A percentile compares a stretch with the other conserved stretches of the same genome.
These are phyloP conservation scores for Carcina quercana DNA, from an alignment of 2,888 invertebrate species.

Conservation along the genomic window DNA sequence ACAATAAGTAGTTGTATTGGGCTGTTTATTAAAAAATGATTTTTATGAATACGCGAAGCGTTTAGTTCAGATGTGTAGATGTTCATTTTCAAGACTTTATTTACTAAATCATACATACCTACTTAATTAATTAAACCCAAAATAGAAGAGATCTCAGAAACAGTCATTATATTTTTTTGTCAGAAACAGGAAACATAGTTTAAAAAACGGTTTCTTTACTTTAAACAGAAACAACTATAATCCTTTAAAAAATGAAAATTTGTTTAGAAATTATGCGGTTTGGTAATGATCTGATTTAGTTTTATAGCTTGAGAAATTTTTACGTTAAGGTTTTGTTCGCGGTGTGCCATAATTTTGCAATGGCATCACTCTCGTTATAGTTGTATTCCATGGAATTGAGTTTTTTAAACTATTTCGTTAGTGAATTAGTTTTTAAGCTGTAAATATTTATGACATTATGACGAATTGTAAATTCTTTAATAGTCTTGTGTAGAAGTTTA, in stretches of 20 bases:
- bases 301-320: slow-evolving; percentile 2
- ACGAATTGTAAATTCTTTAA: slow-evolving; percentile 56
- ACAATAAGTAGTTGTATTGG: slow-evolving; percentile 69
- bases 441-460: slow-evolving; percentile 61
- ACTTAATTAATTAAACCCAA: too few relatives aligned
- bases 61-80: too few relatives aligned
- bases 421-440: slow-evolving; percentile 31
- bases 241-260: too few relatives aligned
- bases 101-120: too few relatives aligned
- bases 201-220: too few relatives aligned
- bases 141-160: too few relatives aligned
- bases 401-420: slow-evolving; percentile 25
- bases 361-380: slow-evolving; percentile 28
- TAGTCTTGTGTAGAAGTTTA: slow-evolving; percentile 56
- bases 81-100: too few relatives aligned
- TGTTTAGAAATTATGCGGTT: too few relatives aligned
- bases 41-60: slow-evolving; percentile 48
- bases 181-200: too few relatives aligned
- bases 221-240: too few relatives aligned
- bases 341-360: slow-evolving; percentile 28
- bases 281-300: slow-evolving; percentile 34
- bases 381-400: slow-evolving; percentile 29
- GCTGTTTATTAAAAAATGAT: slow-evolving; percentile 33
- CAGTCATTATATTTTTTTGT: too few relatives aligned
- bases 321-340: slow-evolving; percentile 14